phyloP scores from a whole-genome alignment of 2,113 vertebrate genomes.

The Mus pahari region DNA sequence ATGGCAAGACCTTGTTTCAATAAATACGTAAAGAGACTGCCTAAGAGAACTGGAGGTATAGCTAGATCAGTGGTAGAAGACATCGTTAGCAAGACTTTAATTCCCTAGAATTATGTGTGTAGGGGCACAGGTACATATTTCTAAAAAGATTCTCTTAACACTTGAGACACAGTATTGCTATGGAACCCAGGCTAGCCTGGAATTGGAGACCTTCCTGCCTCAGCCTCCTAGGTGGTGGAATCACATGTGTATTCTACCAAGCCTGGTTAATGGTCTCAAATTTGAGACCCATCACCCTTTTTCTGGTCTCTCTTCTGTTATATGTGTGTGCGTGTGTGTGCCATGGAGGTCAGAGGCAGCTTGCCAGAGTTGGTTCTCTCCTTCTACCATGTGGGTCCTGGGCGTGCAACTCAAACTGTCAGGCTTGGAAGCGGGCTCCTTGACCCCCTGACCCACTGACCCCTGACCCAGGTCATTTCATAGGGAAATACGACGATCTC shows the following conservation, averaged over 20 bases:
- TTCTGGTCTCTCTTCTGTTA: neutral
- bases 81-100: slow-evolving; percentile 5
- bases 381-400: neutral
- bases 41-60: neutral
- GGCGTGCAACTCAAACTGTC: neutral
- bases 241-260: neutral
- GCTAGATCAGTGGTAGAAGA: neutral
- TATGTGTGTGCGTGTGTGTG: accelerated
- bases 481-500: neutral
- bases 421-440: neutral
- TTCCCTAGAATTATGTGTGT: neutral
- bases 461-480: neutral
- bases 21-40: neutral
- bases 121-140: neutral
- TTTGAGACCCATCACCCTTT: neutral
- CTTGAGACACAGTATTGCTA: neutral
- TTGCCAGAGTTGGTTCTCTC: neutral
- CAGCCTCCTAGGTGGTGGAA: neutral
- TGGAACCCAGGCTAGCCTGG: neutral
- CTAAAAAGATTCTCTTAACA: neutral
- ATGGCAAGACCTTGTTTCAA: neutral
- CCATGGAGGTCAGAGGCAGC: neutral
- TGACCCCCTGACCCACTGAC: neutral
- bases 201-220: neutral
- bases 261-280: neutral